These are phyloP conservation scores for Clarias batrachus DNA, from an alignment of 2,113 vertebrate species.

Conservation along the genomic window DNA sequence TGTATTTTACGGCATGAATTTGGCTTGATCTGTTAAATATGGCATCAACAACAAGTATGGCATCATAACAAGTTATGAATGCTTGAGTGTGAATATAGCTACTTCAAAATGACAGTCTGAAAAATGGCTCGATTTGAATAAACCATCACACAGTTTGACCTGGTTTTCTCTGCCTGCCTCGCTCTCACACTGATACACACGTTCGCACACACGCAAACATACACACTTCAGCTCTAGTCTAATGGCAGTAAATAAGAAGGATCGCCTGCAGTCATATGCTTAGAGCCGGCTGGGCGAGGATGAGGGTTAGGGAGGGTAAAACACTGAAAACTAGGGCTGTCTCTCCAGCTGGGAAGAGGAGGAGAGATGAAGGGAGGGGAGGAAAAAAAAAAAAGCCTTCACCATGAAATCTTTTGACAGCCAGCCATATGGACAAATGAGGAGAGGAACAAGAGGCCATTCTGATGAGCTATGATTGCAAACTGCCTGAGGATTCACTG, in stretches of 20 bases:
- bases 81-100: neutral
- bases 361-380: conserved; percentile 6
- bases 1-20: conserved; percentile 18
- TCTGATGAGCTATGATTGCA: neutral
- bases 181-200: conserved; percentile 2
- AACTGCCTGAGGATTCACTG: neutral
- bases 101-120: conserved; percentile 18
- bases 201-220: neutral
- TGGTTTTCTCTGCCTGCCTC: conserved; percentile 12
- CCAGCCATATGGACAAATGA: conserved; percentile 41
- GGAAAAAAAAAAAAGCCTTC: conserved; percentile 13
- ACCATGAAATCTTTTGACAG: conserved; percentile 40
- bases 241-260: conserved; percentile 44
- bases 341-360: conserved; percentile 38
- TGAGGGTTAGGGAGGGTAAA: conserved; percentile 35
- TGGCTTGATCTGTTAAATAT: neutral
- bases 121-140: conserved; percentile 22
- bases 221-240: conserved; percentile 27
- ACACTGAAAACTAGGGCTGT: conserved; percentile 2
- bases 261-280: conserved; percentile 42
- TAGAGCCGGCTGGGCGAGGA: conserved; percentile 29
- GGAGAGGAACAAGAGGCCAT: conserved; percentile 20
- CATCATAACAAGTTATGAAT: neutral
- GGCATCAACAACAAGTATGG: conserved; percentile 3
- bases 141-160: conserved; percentile 17